These are phyloP conservation scores for Anabas testudineus DNA, from an alignment of 2,797 vertebrate genomes.

Conservation along the genomic window DNA sequence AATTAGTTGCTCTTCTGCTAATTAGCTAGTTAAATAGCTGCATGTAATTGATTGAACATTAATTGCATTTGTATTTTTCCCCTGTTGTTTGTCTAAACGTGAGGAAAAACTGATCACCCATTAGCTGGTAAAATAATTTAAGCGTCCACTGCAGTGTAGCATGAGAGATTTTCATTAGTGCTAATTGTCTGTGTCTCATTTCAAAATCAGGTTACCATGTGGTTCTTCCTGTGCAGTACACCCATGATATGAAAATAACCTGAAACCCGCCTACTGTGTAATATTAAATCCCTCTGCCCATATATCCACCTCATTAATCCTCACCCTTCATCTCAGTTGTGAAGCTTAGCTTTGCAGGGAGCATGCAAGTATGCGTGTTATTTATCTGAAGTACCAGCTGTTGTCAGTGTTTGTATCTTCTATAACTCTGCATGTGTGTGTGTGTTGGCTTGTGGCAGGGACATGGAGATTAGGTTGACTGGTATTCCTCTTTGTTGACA, in stretches of 20 bases:
- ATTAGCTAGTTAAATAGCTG: too few species aligned
- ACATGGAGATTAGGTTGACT: constrained; percentile 33
- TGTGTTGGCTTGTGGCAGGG: constrained; percentile 6
- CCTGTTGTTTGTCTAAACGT: not conserved
- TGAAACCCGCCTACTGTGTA: constrained; percentile 29
- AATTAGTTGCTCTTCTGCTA: too few species aligned
- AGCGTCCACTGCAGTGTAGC: not conserved
- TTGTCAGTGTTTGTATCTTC: constrained; percentile 32
- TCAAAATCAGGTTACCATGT: constrained; percentile 45
- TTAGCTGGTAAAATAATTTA: not conserved
- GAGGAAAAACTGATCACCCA: not conserved
- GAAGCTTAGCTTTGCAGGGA: constrained; percentile 72
- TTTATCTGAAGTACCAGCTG: constrained; percentile 73
- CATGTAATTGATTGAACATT: too few species aligned
- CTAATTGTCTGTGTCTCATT: not conserved
- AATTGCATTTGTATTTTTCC: too few species aligned
- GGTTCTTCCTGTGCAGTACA: constrained; percentile 46
- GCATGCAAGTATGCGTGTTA: constrained; percentile 58
- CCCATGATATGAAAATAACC: constrained; percentile 48
- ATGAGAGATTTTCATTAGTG: not conserved
- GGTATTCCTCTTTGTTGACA: constrained; percentile 50
- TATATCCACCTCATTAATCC: constrained; percentile 68
- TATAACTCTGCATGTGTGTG: constrained; percentile 25
- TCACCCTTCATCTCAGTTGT: constrained; percentile 48
- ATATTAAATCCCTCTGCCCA: constrained; percentile 51